A percentile compares a stretch with the other conserved stretches of the same genome.
phyloP scores from a whole-genome alignment of 2,113 vertebrate species.

The Chitala chitala region DNA sequence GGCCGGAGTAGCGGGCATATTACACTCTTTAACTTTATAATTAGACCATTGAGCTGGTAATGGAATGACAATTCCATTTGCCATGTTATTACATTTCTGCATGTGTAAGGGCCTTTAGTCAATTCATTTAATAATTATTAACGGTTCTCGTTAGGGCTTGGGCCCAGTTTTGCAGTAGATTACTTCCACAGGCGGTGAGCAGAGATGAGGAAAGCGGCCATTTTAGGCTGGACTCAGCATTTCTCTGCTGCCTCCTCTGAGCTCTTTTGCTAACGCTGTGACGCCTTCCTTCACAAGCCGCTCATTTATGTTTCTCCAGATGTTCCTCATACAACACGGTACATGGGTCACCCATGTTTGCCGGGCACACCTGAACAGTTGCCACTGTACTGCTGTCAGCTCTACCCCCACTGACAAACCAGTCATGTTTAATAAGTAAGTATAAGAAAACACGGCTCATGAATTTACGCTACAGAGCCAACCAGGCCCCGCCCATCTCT shows the following conservation, averaged over 20 bases:
- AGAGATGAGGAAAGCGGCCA: background rate
- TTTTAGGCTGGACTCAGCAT: conserved; percentile 36
- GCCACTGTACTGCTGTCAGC: too few relatives aligned
- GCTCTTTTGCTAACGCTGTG: too few relatives aligned
- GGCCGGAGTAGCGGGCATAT: conserved; percentile 39
- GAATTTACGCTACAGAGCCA: too few relatives aligned
- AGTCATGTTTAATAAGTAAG: too few relatives aligned
- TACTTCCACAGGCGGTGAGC: conserved; percentile 39
- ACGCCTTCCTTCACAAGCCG: too few relatives aligned
- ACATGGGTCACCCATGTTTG: too few relatives aligned
- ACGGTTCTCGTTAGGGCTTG: conserved; percentile 38
- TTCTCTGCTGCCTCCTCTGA: conserved; percentile 22
- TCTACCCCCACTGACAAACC: too few relatives aligned
- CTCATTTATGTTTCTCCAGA: too few relatives aligned
- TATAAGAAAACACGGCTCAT: too few relatives aligned
- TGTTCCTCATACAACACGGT: too few relatives aligned
- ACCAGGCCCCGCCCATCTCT: too few relatives aligned
- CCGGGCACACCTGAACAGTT: too few relatives aligned
- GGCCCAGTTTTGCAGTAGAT: conserved; percentile 31
- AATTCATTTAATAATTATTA: conserved; percentile 58
- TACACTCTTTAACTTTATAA: conserved; percentile 44
- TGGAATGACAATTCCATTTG: conserved; percentile 50
- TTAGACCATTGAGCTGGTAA: conserved; percentile 48
- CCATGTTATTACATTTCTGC: conserved; percentile 49
- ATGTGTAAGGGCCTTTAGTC: conserved; percentile 47